Evolutionary conservation across 2,888 invertebrate genomes (phyloP).

Genomic region (Philopedon plagiatum): DNA sequence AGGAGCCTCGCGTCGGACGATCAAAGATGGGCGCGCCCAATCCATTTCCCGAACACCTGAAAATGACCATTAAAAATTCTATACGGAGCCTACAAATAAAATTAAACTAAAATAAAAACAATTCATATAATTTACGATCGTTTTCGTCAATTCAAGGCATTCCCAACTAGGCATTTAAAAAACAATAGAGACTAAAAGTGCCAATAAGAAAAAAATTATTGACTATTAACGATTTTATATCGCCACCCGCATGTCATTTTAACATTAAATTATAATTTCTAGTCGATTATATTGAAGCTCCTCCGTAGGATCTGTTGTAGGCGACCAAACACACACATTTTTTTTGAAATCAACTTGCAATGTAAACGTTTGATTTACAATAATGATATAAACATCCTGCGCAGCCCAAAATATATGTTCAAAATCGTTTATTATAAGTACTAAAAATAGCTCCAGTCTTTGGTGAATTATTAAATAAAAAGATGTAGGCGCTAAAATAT

Average conservation of each 20-base stretch:
- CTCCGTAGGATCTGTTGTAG: conserved; percentile 28
- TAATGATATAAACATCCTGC: conserved; percentile 45
- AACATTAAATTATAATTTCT: conserved; percentile 38
- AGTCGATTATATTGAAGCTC: conserved; percentile 22
- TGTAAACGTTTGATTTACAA: conserved; percentile 36
- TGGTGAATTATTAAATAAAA: conserved; percentile 36
- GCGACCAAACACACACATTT: conserved; percentile 30
- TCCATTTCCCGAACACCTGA: no score
- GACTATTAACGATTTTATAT: conserved; percentile 27
- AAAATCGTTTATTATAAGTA: conserved; percentile 39
- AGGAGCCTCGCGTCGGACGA: no score
- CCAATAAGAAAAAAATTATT: conserved; percentile 30
- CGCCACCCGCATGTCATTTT: conserved; percentile 25
- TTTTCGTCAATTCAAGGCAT: conserved; percentile 3
- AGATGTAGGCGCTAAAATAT: conserved; percentile 30
- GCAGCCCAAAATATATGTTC: conserved; percentile 35
- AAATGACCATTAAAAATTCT: no score
- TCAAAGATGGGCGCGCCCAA: no score
- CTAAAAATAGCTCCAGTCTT: conserved; percentile 33
- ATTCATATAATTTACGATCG: background rate
- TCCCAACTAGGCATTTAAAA: conserved; percentile 13
- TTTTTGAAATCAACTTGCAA: conserved; percentile 30
- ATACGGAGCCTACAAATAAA: no score
- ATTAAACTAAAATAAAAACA: no score
- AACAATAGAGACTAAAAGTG: conserved; percentile 31